phyloP scores from a whole-genome alignment of 2,113 vertebrate genomes.

The Microtus pennsylvanicus region DNA sequence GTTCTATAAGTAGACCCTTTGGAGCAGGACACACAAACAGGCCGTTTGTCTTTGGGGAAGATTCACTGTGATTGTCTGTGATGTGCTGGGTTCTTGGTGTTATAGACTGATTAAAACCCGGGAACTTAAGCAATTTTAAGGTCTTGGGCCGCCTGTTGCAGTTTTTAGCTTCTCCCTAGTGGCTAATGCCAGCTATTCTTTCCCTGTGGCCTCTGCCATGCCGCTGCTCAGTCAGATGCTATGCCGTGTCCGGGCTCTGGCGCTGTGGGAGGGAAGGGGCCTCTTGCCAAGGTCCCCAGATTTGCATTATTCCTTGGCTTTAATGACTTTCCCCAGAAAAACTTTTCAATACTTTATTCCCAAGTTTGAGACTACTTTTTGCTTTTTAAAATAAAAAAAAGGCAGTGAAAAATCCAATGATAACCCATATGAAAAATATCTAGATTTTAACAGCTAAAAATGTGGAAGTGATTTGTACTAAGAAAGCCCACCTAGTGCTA shows the following conservation, averaged over 20 bases:
- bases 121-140: slow-evolving; percentile 35
- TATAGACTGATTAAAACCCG: background rate
- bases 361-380: background rate
- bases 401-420: slow-evolving; percentile 20
- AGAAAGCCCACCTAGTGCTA: background rate
- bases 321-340: background rate
- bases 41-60: background rate
- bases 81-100: background rate
- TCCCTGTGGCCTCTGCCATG: background rate
- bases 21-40: background rate
- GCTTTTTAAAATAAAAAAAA: background rate
- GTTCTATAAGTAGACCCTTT: background rate
- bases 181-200: background rate
- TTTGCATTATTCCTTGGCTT: background rate
- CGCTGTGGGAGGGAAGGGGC: background rate
- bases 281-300: background rate
- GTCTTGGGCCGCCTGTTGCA: background rate
- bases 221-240: background rate
- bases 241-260: background rate
- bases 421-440: slow-evolving; percentile 22
- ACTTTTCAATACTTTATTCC: slow-evolving; percentile 6
- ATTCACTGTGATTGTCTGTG: background rate
- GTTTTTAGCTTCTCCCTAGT: background rate
- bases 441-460: slow-evolving; percentile 51
- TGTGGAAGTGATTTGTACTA: background rate